Base-by-base conservation (phyloP, 2,113 vertebrate species). In the Leuciscus idus region DNA sequence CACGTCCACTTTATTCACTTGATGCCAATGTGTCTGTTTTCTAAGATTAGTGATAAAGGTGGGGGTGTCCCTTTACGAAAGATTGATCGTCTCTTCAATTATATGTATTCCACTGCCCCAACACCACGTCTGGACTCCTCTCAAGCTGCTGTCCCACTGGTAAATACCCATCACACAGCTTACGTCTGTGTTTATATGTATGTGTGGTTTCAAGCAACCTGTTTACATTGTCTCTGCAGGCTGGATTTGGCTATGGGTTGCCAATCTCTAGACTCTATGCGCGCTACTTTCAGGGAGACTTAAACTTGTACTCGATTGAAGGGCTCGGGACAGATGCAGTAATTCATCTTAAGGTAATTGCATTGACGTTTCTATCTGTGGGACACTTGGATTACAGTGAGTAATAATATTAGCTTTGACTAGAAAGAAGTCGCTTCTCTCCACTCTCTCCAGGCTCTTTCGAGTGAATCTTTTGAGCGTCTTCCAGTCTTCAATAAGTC, bases 291-390 rank as follows among this genome's bases (percentile, higher is more conserved):
- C 96, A 97, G 89, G 96, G 96, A 82, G 96, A 97, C 91, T 94
- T 97, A 86, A 97, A 97, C 89, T 95, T 97, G 28, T 97, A 96
- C 91, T 97, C 96, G 9, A 96, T 97, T 96, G 96, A 97, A 93
- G 96, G 96, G 0, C 93, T 96, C 48, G 96, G 96, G n/a, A 95
- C 96, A 17, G 96, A 97, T 90, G 96, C 96, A 62, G 96, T 97
- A 86, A 97, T 97, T 93, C 96, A 97, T 92, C 93, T 97, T 88
- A 97, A 97, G 96, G 96, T 97, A 48, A 28, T 48, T 48, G 43
- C 72, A 74, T 46, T 74, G 39, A 48, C 2, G 11, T 74, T 46
- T 46, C 13, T 39, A 11, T 43, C 33, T 72, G 33, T 72, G 68
- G 23, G 33, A 39, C 68, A 11, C 68, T 72, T 39, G 39, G 68